Conservation (phyloP, 2,888 invertebrate species). For the Aphodius granarius region DNA sequence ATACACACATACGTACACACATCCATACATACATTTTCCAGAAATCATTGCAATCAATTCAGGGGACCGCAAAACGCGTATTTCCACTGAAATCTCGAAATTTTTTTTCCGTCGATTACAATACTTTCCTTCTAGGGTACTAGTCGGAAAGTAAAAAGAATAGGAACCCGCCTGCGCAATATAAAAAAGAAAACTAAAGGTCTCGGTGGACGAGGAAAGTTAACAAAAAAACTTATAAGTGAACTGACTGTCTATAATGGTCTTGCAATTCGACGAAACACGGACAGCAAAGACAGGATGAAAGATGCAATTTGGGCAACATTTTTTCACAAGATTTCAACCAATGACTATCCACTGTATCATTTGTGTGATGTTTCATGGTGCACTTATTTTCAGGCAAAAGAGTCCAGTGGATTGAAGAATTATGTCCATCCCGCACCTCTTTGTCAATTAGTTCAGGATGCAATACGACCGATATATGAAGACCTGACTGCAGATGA, state of each 20-base stretch:
- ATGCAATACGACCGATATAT: background rate
- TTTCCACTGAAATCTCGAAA: too few relatives aligned
- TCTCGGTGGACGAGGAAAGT: constrained; percentile 22
- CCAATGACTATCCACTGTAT: constrained; percentile 34
- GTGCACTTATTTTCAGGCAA: background rate
- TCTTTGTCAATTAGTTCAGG: background rate
- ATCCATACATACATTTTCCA: too few relatives aligned
- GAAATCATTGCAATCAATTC: too few relatives aligned
- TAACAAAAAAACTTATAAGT: constrained; percentile 38
- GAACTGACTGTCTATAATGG: constrained; percentile 41
- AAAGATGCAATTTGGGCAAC: constrained; percentile 41
- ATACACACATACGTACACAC: too few relatives aligned
- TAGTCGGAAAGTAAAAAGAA: too few relatives aligned
- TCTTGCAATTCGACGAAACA: constrained; percentile 37
- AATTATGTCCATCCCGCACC: background rate
- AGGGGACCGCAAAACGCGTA: too few relatives aligned
- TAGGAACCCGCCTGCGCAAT: constrained; percentile 31
- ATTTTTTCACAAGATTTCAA: constrained; percentile 37
- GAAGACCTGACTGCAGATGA: constrained; percentile 2
- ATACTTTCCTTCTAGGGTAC: too few relatives aligned
- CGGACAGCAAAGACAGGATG: constrained; percentile 38
- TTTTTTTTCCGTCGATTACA: too few relatives aligned
- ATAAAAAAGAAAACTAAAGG: constrained; percentile 19
- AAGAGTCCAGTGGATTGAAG: background rate
- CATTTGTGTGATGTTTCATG: background rate